A percentile compares a stretch with the other conserved stretches of the same genome.
phyloP scores from a whole-genome alignment of 2,888 invertebrate species.

The Lasioglossum lativentre region DNA sequence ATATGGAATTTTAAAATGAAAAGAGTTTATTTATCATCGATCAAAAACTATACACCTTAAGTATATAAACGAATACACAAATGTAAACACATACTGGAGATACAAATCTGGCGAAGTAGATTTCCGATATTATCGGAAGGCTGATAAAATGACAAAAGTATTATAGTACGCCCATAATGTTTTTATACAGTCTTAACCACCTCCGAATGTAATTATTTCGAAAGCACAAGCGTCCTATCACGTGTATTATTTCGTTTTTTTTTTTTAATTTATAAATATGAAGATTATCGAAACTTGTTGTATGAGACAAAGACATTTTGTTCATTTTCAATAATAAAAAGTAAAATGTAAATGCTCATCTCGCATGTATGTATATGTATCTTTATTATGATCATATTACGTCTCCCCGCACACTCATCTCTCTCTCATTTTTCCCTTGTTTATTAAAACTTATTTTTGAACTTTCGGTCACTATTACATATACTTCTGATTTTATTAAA shows the following conservation, averaged over 20 bases:
- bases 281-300: constrained; percentile 59
- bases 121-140: constrained; percentile 36
- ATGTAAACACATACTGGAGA: constrained; percentile 55
- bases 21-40: constrained; percentile 68
- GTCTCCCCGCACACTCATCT: background rate
- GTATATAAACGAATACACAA: constrained; percentile 66
- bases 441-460: constrained; percentile 22
- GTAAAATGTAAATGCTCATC: constrained; percentile 54
- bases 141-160: constrained; percentile 56
- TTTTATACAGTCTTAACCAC: constrained; percentile 64
- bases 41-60: constrained; percentile 73
- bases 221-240: constrained; percentile 44
- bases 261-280: constrained; percentile 51
- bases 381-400: constrained; percentile 19
- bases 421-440: constrained; percentile 5
- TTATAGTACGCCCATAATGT: constrained; percentile 45
- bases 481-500: constrained; percentile 36
- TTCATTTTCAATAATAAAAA: constrained; percentile 46
- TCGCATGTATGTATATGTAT: constrained; percentile 10
- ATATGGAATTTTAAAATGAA: constrained; percentile 63
- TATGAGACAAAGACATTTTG: constrained; percentile 52
- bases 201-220: constrained; percentile 51
- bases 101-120: constrained; percentile 54
- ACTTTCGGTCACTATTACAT: constrained; percentile 23
- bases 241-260: constrained; percentile 21